Conservation (phyloP, 2,113 vertebrate species). For the Tupaia tana region DNA sequence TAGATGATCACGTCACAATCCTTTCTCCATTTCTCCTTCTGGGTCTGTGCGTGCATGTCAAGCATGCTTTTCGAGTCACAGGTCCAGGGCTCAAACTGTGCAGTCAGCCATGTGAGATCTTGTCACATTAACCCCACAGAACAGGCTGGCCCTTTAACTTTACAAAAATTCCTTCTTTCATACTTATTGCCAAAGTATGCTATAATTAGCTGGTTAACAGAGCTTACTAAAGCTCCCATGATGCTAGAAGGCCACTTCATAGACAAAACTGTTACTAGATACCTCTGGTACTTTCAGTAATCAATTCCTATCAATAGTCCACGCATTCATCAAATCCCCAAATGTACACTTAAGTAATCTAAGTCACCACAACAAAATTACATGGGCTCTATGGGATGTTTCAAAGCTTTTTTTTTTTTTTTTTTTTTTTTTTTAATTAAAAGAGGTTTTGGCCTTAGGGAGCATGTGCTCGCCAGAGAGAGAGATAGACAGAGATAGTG, state of each 20-base stretch:
- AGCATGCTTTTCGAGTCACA: too few relatives aligned
- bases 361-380: not conserved
- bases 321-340: not conserved
- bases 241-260: not conserved
- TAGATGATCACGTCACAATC: too few relatives aligned
- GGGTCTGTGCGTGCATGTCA: too few relatives aligned
- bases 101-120: too few relatives aligned
- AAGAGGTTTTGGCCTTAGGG: too few relatives aligned
- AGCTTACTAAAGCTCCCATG: not conserved
- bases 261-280: conserved; percentile 16
- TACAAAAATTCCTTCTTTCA: not conserved
- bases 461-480: too few relatives aligned
- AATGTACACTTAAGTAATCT: not conserved
- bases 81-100: too few relatives aligned
- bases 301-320: not conserved
- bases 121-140: too few relatives aligned
- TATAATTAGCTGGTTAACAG: not conserved
- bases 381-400: not conserved
- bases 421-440: too few relatives aligned
- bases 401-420: not conserved
- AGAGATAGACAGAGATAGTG: too few relatives aligned
- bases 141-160: not conserved
- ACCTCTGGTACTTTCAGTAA: not conserved
- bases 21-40: too few relatives aligned
- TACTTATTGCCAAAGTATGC: not conserved